Conservation (phyloP, 2,113 vertebrate genomes). For the Dromas ardeola region DNA sequence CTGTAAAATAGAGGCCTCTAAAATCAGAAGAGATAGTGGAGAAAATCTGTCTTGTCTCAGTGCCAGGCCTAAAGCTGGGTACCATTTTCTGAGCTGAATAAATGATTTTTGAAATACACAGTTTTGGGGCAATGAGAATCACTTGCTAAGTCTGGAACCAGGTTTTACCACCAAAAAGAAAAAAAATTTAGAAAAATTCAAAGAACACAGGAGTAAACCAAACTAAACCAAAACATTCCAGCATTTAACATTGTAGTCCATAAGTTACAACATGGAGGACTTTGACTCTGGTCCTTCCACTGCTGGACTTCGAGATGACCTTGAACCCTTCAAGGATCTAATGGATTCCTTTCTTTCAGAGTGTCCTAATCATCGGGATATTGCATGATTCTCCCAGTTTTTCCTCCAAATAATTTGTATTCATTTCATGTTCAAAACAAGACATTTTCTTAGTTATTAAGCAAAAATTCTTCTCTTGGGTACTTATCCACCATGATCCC, state of each 20-base stretch:
- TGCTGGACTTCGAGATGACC: not conserved
- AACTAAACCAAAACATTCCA: not conserved
- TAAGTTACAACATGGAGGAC: not conserved
- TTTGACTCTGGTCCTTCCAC: not conserved
- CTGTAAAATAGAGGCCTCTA: not conserved
- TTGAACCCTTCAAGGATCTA: not conserved
- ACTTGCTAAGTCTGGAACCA: not conserved
- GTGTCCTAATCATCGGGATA: not conserved
- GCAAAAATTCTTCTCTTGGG: not conserved
- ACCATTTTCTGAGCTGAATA: not conserved
- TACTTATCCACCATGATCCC: not conserved
- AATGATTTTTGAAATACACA: not conserved
- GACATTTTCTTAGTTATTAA: not conserved
- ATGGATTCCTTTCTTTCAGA: not conserved
- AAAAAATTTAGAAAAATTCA: not conserved
- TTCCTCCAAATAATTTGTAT: not conserved
- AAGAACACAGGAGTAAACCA: not conserved
- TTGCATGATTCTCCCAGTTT: not conserved
- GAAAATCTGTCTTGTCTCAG: not conserved
- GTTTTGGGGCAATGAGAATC: not conserved
- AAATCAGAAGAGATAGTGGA: not conserved
- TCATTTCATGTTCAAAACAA: not conserved
- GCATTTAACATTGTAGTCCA: fast-evolving
- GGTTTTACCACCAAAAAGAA: not conserved
- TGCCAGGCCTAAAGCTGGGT: not conserved